Evolutionary conservation across 2,888 invertebrate species (phyloP).

Genomic region (Netelia virgata): DNA sequence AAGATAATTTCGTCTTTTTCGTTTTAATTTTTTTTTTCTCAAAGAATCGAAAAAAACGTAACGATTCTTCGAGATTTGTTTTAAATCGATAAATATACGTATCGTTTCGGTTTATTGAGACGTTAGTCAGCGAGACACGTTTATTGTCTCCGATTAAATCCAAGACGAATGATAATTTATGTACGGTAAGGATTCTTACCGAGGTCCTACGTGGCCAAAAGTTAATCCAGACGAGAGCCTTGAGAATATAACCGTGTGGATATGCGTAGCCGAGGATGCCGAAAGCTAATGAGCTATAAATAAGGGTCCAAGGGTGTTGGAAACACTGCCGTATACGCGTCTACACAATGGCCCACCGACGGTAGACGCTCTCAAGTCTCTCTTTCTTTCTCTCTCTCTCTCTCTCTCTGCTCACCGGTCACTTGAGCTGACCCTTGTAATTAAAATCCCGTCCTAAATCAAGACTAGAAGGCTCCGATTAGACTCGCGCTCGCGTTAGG

Average conservation of each 20-base stretch:
- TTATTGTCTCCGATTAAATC: background rate
- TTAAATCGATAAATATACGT: too few relatives aligned
- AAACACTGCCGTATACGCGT: constrained; percentile 23
- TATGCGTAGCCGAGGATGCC: constrained; percentile 9
- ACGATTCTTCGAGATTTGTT: too few relatives aligned
- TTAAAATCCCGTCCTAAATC: constrained; percentile 83
- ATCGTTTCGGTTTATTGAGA: background rate
- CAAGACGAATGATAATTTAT: background rate
- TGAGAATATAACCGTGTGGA: background rate
- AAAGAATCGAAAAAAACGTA: too few relatives aligned
- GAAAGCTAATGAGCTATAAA: constrained; percentile 80
- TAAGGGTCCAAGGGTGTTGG: constrained; percentile 72
- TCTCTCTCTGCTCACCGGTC: constrained; percentile 19
- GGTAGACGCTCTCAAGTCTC: constrained; percentile 64
- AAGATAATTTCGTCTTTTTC: background rate
- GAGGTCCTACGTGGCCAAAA: constrained; percentile 10
- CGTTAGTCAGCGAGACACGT: background rate
- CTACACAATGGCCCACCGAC: constrained; percentile 15
- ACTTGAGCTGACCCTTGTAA: constrained; percentile 81
- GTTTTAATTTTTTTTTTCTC: too few relatives aligned
- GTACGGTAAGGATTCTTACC: background rate
- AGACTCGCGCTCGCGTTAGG: constrained; percentile 69
- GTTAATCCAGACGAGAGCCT: constrained; percentile 26
- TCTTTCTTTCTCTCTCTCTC: background rate
- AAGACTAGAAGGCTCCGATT: constrained; percentile 78